phyloP scores from a whole-genome alignment of 2,113 vertebrate genomes.

The Melanocharis versteri region DNA sequence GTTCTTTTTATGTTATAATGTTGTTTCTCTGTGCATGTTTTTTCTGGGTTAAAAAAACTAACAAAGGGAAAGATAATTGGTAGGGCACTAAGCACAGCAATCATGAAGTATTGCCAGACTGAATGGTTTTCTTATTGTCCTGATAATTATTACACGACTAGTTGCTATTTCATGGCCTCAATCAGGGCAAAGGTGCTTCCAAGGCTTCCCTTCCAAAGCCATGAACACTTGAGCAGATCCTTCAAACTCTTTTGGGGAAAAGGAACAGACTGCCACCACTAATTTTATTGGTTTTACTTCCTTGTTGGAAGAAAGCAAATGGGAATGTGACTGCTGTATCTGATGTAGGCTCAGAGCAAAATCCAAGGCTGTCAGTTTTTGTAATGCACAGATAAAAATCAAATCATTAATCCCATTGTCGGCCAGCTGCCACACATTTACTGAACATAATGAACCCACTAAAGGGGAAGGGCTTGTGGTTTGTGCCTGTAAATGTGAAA shows the following conservation, averaged over 20 bases:
- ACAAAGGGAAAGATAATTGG: slow-evolving; percentile 34
- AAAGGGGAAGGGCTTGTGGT: not conserved
- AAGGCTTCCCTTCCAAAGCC: not conserved
- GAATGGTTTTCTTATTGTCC: not conserved
- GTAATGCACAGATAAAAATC: not conserved
- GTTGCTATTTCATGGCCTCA: not conserved
- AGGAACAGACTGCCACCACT: not conserved
- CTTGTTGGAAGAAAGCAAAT: not conserved
- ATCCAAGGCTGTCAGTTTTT: not conserved
- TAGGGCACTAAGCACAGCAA: slow-evolving; percentile 16
- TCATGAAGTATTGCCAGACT: slow-evolving; percentile 18
- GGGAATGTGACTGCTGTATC: not conserved
- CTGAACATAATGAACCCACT: not conserved
- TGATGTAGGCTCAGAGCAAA: not conserved
- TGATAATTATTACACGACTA: slow-evolving; percentile 15
- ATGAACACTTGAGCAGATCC: not conserved
- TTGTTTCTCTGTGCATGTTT: not conserved
- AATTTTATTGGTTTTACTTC: not conserved
- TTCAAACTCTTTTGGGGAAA: not conserved
- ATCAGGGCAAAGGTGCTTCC: not conserved
- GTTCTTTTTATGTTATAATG: slow-evolving; percentile 26
- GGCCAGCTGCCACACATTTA: slow-evolving; percentile 2
- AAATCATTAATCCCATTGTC: not conserved
- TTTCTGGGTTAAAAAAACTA: slow-evolving; percentile 10
- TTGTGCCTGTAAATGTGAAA: not conserved